Conservation (phyloP, 2,113 vertebrate species). For the Balaeniceps rex region DNA sequence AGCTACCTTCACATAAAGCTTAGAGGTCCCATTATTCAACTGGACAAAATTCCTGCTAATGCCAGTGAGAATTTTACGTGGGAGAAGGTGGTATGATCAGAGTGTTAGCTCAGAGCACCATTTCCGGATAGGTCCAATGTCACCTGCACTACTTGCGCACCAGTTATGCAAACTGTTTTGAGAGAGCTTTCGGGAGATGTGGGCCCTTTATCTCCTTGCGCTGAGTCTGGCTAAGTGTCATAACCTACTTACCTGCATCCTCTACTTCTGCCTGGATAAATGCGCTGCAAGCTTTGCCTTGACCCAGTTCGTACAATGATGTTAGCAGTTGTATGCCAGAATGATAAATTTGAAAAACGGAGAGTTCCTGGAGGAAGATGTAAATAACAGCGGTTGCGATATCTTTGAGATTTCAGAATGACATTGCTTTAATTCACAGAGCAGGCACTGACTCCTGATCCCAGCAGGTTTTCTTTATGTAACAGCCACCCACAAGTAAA, state of each 20-base stretch:
- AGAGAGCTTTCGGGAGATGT: background rate
- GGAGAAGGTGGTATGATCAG: background rate
- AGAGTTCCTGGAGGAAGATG: background rate
- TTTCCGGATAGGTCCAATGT: fast-evolving
- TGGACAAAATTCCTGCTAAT: background rate
- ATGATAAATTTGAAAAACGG: background rate
- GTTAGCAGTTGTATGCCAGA: background rate
- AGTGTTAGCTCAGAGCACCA: fast-evolving
- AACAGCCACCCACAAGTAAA: background rate
- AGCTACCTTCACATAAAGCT: background rate
- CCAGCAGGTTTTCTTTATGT: background rate
- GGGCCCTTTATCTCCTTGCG: background rate
- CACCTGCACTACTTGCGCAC: background rate
- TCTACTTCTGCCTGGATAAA: background rate
- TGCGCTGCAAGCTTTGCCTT: background rate
- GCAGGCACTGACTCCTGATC: background rate
- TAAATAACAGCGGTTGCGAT: fast-evolving
- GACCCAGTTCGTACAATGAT: background rate
- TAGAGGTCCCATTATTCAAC: background rate
- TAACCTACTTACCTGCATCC: conserved; percentile 43
- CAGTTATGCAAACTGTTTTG: background rate
- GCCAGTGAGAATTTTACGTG: background rate
- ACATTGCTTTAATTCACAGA: background rate
- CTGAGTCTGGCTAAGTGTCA: background rate
- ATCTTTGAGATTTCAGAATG: background rate